A percentile compares a stretch with the other conserved stretches of the same genome.
These are phyloP conservation scores for Cydia strobilella DNA, from an alignment of 1,140 invertebrate genomes.

Conservation along the genomic window DNA sequence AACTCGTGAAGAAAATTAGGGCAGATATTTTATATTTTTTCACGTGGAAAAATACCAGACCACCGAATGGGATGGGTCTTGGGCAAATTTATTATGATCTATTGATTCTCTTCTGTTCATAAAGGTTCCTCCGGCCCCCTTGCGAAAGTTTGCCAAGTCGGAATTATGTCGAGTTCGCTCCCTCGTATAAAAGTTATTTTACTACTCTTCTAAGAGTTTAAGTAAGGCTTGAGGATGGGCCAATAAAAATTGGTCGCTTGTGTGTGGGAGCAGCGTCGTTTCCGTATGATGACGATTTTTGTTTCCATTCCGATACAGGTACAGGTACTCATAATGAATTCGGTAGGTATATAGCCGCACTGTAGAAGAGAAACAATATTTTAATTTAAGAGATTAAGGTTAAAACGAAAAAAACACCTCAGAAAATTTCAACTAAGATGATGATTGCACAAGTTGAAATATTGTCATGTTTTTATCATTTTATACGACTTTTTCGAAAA, in stretches of 20 bases:
- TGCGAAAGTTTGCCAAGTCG: conserved; percentile 27
- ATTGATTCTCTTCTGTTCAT: conserved; percentile 27
- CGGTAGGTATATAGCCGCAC: too few relatives aligned
- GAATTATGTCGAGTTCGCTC: conserved; percentile 29
- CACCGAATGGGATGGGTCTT: conserved; percentile 7
- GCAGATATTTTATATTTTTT: conserved; percentile 25
- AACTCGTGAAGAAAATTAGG: conserved; percentile 6
- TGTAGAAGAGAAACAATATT: too few relatives aligned
- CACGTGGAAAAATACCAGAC: conserved; percentile 23
- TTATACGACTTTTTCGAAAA: too few relatives aligned
- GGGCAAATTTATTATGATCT: conserved; percentile 31
- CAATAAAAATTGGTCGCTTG: conserved; percentile 25
- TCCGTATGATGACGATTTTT: neutral
- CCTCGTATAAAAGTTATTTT: conserved; percentile 33
- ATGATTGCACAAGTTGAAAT: too few relatives aligned
- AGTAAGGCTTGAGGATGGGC: conserved; percentile 30
- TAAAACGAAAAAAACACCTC: too few relatives aligned
- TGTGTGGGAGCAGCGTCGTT: neutral
- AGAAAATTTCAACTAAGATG: too few relatives aligned
- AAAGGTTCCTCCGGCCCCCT: conserved; percentile 18
- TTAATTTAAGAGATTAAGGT: too few relatives aligned
- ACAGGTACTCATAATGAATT: too few relatives aligned
- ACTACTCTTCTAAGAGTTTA: conserved; percentile 31
- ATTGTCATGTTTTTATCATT: too few relatives aligned
- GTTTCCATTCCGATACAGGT: neutral